Evolutionary conservation across 1,140 invertebrate species (phyloP), one percentile per base, ranked within the genome.

Genomic region (Liolophura sinensis): DNA sequence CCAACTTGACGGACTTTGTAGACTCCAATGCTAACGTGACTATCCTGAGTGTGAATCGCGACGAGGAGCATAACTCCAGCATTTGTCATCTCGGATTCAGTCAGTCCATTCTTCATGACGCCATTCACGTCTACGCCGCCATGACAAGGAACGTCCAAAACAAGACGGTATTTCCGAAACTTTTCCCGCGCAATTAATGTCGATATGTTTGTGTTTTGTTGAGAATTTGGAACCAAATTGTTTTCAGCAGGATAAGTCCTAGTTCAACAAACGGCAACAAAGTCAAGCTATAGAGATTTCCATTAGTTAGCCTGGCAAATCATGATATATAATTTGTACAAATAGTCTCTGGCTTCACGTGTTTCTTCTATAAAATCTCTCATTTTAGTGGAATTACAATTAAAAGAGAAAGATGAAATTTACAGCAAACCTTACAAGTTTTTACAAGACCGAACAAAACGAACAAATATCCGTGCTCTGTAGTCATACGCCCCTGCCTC

Each of bases 21-120:
- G 74, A 74, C 57, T 73, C 74, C 6, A 61, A 68, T 24, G 74
- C 74, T 55, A 78, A 78, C 56, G 62, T 78, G 9, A 78, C 76
- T 15, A 64, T 78, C 12, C 64, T 76, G 24, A 70, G 72, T 20
- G 69, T 78, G 60, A 78, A 75, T 73, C 71, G 74, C 60, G 77
- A 76, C 57, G 31, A 40, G 31, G 31, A 40, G 9, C 68, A 63
- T 31, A 59, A 68, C 47, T 71, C 77, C 48, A 49, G 51, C 15
- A 27, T 61, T n/a, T 78, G 77, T 67, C 56, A 50, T 49, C 71
- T 78, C 55, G 25, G 62, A 61, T 68, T 78, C 49, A 72, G 64
- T 31, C 62, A 70, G 22, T 71, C 77, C 9, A 63, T 75, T 7
- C 69, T 73, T n/a, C 72, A 73, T 51, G 77, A 78, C 59, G 70